Base-by-base conservation (phyloP, 1,140 invertebrate species). In the Teleogryllus occipitalis region DNA sequence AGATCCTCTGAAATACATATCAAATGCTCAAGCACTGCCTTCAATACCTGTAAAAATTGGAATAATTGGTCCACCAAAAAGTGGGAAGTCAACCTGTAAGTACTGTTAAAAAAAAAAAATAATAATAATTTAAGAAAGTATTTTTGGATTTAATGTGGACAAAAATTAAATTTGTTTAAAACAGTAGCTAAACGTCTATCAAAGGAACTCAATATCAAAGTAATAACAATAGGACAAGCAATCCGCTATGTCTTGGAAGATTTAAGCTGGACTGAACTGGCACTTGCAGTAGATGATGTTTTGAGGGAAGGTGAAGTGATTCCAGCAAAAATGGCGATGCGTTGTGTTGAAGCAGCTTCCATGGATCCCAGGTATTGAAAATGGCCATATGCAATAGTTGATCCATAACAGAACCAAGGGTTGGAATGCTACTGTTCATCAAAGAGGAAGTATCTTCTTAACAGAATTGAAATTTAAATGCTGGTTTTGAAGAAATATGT, bases 31-130 rank as follows among this genome's bases (percentile, higher is more conserved):
- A 0, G 80, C 49, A 8, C 39, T 47, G 0, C 84, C 86, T 8
- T 80, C 88, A 77, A 84, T 88, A 79, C 93, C 94, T 8, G 86
- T 93, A 76, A 88, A 92, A 82, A 89, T 97, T 39, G 92, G 91
- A 49, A 87, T 97, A 65, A 93, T 95, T 79, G 96, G 96, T 1
- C 93, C 94, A 10, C 92, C 94, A 73, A 95, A 95, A 87, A 93
- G 92, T 48, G 96, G 96, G 6, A 97, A 96, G 87, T 92, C 91
- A 39, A 91, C 90, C 14, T 86, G 54, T 65, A 65, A 3, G 54
- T 14, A 65, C 18, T 14, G 10, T 65, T n/a, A n/a, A n/a, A n/a
- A n/a, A n/a, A n/a, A n/a, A n/a, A n/a, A n/a, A n/a, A n/a, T n/a
- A 65, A 65, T 3, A 10, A 14, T 65, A 3, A 65, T 65, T 65